Percentiles rank a stretch among this genome's conserved stretches.
Evolutionary conservation across 2,113 vertebrate species (phyloP).

Genomic region (Eubucco bourcierii): DNA sequence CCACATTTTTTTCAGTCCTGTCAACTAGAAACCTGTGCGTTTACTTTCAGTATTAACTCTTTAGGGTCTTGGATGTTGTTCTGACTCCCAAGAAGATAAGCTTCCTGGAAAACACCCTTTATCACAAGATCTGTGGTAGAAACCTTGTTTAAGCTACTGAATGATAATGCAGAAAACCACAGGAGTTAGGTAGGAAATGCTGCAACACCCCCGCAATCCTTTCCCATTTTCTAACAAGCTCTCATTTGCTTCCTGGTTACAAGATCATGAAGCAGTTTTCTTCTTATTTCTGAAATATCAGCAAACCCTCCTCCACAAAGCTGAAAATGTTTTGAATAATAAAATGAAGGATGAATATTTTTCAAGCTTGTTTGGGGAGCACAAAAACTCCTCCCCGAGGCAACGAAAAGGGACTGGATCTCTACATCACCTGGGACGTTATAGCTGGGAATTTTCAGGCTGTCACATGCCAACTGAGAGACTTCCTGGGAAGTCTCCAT

Average conservation of each 20-base stretch:
- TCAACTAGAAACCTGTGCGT: background rate
- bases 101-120: background rate
- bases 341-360: background rate
- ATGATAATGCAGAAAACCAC: background rate
- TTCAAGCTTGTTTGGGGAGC: background rate
- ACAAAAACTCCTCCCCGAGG: background rate
- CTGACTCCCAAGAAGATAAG: background rate
- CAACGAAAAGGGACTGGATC: background rate
- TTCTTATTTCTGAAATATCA: constrained; percentile 19
- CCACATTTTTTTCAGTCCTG: background rate
- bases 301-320: constrained; percentile 6
- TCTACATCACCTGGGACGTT: background rate
- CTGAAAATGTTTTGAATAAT: constrained; percentile 20
- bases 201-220: background rate
- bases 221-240: background rate
- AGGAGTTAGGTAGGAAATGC: background rate
- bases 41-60: background rate
- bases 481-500: background rate
- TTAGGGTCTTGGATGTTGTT: background rate
- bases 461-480: background rate
- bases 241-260: background rate
- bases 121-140: background rate
- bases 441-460: background rate
- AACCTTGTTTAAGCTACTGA: background rate
- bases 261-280: background rate